Evolutionary conservation across 92 coral and sea anemone genomes (phyloP), one percentile per base, ranked within the genome.

Genomic region (Galaxea fascicularis): DNA sequence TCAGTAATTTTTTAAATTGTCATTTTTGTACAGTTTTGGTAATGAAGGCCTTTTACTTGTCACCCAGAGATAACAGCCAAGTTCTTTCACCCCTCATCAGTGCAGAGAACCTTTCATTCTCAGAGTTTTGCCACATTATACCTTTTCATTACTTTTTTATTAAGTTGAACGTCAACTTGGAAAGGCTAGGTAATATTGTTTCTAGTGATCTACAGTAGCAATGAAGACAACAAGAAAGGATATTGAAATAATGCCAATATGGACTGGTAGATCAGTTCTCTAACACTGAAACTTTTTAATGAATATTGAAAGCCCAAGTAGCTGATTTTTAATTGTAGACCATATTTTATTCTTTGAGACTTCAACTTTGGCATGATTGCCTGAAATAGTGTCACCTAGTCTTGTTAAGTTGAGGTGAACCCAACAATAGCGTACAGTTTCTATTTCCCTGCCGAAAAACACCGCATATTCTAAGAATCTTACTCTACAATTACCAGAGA

Each of bases 171-270:
- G 41, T 15, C 6, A 31, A 39, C 75, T 71, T 44, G 39, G 53
- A 60, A 60, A 44, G 75, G 27, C 52, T 65, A 27, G 44, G n/a
- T 65, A 65, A 29, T 44, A 65, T 29, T 65, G 29, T 65, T 65
- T 65, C 20, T 8, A 10, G 70, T 9, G 29, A 27, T 14, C 20
- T 25, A 13, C 17, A 57, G 17, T 57, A 17, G 0, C 14, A 10
- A 17, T 57, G 63, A 57, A 11, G 17, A 15, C 0, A 57, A 35
- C 41, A 2, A 35, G 41, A 35, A 2, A 2, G 6, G 41, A 35
- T 2, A 2, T 35, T 6, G 6, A 2, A 6, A 35, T 2, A 35
- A 35, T 35, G 6, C 10, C 54, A 4, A 49, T 49, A 3, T 49
- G 54, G 54, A 2, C 6, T 35, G 2, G 6, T 35, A 35, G 54